These are phyloP conservation scores for Sylvietta virens DNA, from an alignment of 2,113 vertebrate species.

Conservation along the genomic window DNA sequence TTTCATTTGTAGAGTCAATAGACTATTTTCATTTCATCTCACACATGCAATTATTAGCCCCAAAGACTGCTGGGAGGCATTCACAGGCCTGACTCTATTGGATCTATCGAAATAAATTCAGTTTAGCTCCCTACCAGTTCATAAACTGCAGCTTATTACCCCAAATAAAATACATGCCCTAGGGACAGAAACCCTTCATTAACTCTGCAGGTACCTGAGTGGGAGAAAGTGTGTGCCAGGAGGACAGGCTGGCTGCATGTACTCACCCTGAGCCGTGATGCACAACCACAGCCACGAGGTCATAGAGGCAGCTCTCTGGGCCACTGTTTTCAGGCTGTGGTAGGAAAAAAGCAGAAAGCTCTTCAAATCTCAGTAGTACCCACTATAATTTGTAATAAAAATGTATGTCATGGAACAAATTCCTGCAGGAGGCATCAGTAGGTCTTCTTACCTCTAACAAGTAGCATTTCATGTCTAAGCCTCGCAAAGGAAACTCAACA, in stretches of 20 bases:
- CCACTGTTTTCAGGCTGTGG: conserved; percentile 86
- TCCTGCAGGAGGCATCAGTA: background rate
- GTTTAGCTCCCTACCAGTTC: background rate
- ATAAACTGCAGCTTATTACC: background rate
- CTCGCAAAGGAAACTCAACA: conserved; percentile 90
- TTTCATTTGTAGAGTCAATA: background rate
- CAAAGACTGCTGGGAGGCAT: background rate
- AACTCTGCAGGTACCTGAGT: background rate
- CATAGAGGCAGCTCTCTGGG: conserved; percentile 87
- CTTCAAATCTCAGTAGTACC: background rate
- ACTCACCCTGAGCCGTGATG: conserved; percentile 98
- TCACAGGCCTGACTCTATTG: background rate
- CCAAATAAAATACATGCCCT: background rate
- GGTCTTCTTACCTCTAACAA: conserved; percentile 84
- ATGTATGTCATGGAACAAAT: accelerated
- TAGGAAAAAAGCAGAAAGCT: background rate
- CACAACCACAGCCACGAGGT: conserved; percentile 92
- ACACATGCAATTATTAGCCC: background rate
- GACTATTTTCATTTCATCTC: background rate
- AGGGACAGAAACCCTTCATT: background rate
- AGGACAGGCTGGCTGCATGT: background rate
- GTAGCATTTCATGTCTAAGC: conserved; percentile 93
- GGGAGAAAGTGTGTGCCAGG: background rate
- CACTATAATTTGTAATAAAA: background rate
- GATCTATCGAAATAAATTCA: background rate